These are phyloP conservation scores for Hestina assimilis DNA, from an alignment of 1,140 invertebrate species.

Conservation along the genomic window DNA sequence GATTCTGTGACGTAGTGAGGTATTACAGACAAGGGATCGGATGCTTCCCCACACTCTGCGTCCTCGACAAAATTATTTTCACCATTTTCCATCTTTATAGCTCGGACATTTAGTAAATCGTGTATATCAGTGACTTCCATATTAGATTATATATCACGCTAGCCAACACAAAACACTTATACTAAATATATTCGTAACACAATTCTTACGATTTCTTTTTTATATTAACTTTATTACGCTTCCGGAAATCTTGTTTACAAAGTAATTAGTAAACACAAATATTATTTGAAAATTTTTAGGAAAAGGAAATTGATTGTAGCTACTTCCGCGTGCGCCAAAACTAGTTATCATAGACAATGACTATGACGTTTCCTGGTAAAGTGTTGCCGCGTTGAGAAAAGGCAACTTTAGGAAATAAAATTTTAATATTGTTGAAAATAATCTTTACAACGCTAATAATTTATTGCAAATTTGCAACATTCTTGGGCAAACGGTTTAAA, in stretches of 20 bases:
- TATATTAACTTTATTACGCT: conserved; percentile 15
- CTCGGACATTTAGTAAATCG: conserved; percentile 58
- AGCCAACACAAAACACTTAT: background rate
- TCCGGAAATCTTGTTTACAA: conserved; percentile 26
- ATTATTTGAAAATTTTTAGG: conserved; percentile 62
- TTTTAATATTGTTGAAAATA: too few relatives aligned
- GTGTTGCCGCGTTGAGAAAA: conserved; percentile 11
- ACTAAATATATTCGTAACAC: background rate
- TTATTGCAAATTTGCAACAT: too few relatives aligned
- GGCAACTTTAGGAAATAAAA: too few relatives aligned
- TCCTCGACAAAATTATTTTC: conserved; percentile 51
- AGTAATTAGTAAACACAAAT: conserved; percentile 30
- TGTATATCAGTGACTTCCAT: conserved; percentile 68
- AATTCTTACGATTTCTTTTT: background rate
- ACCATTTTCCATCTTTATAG: conserved; percentile 67
- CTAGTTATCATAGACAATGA: conserved; percentile 21
- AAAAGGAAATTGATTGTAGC: conserved; percentile 66
- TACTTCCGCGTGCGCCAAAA: conserved; percentile 69
- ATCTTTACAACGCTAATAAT: too few relatives aligned
- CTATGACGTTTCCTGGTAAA: conserved; percentile 6
- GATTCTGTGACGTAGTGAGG: conserved; percentile 70
- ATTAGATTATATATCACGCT: conserved; percentile 3
- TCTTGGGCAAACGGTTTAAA: too few relatives aligned
- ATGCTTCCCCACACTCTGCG: conserved; percentile 37
- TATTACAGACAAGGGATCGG: conserved; percentile 62